Percentiles rank a stretch among this genome's conserved stretches.
phyloP scores from a whole-genome alignment of 2,797 vertebrate species.

The Urophycis tenuis region DNA sequence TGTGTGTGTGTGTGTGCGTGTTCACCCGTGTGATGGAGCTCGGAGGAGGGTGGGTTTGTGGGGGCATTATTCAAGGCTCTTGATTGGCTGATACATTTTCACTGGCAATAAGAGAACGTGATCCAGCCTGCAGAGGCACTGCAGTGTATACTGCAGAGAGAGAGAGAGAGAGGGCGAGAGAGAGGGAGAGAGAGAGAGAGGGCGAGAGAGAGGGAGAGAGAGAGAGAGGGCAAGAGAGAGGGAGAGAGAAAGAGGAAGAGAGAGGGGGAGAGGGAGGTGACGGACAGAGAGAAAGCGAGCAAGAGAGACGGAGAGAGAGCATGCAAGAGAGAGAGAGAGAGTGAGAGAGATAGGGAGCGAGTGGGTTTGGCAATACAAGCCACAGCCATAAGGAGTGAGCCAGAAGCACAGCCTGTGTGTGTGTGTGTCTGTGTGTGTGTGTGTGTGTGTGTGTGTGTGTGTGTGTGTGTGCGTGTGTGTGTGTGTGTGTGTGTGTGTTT shows the following conservation, averaged over 20 bases:
- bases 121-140: constrained; percentile 78
- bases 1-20: not conserved
- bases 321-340: constrained; percentile 30
- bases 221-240: constrained; percentile 33
- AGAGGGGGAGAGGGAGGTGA: not conserved
- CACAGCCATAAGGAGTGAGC: constrained; percentile 56
- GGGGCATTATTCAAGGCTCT: constrained; percentile 36
- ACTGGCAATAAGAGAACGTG: constrained; percentile 67
- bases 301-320: too few species aligned
- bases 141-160: constrained; percentile 73
- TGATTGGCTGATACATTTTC: constrained; percentile 69
- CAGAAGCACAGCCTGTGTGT: constrained; percentile 43
- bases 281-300: too few species aligned
- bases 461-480: constrained; percentile 15
- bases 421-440: constrained; percentile 25
- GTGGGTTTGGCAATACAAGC: constrained; percentile 46
- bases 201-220: constrained; percentile 28
- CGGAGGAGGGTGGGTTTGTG: constrained; percentile 17
- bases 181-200: constrained; percentile 27
- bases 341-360: constrained; percentile 21
- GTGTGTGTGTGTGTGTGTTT: too few species aligned
- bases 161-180: constrained; percentile 44
- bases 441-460: constrained; percentile 37
- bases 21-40: constrained; percentile 11
- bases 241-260: constrained; percentile 28